Base-by-base conservation (phyloP, 2,113 vertebrate genomes). In the Struthidea cinerea region DNA sequence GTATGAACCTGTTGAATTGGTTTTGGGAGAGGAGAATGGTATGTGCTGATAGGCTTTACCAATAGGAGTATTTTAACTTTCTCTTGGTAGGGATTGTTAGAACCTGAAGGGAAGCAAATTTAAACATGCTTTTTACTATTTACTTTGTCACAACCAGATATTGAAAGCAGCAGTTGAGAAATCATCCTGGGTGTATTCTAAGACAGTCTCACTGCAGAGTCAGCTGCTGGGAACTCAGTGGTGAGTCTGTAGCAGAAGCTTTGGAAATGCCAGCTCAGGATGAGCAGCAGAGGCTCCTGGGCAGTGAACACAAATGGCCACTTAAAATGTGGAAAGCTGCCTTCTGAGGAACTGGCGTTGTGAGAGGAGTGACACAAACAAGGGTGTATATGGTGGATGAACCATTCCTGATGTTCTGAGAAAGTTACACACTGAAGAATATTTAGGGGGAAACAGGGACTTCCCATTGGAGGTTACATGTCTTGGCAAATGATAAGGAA, bases 391-490 rank as follows among this genome's bases (percentile, higher is more conserved):
- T 69, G 60, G 33, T 47, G n/a, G 49, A 16, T 10, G n/a, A 69
- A 39, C 41, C 16, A 5, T 39, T 57, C 13, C 20, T 60, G 59
- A 32, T 41, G 24, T 16, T 85, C 24, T 16, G 35, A 33, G 83
- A 26, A 39, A 49, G 61, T 26, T 59, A 28, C 6, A n/a, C 9
- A 15, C 7, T 32, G 39, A 78, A 21, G 15, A 84, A 37, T 50
- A 41, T 21, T 70, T 41, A 28, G 21, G 24, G 41, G 9, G 9
- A 27, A 69, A 37, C 1, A 1, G 44, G 24, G 20, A 41, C n/a
- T 49, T 68, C 6, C 5, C 2, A 0, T 5, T 52, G 50, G 10
- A 55, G 14, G 24, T 41, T 59, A 1, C 4, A 1, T 13, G 11
- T 49, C 57, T 64, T 47, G 14, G 11, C 10, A 30, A 33, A 22